These are phyloP conservation scores for Mystacornis crossleyi DNA, from an alignment of 2,113 vertebrate species.

Conservation along the genomic window DNA sequence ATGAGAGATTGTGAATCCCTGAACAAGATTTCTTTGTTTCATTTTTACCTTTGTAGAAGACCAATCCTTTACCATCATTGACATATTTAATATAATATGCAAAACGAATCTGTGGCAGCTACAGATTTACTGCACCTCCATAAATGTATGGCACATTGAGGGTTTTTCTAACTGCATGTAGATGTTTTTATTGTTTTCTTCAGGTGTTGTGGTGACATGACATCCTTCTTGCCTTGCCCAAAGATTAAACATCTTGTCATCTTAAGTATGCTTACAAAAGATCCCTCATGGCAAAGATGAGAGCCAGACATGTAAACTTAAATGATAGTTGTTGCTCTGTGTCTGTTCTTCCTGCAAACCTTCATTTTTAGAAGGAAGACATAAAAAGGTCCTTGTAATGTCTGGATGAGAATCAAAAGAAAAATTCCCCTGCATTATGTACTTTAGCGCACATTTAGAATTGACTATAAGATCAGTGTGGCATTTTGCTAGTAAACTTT, in stretches of 20 bases:
- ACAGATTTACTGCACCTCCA: neutral
- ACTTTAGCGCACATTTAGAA: neutral
- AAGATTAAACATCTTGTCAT: conserved; percentile 39
- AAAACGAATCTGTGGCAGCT: neutral
- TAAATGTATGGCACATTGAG: neutral
- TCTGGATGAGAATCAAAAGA: conserved; percentile 44
- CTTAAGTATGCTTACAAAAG: conserved; percentile 30
- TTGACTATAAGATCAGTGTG: neutral
- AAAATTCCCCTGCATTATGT: neutral
- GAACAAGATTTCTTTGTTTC: neutral
- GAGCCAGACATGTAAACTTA: conserved; percentile 14
- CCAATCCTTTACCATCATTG: neutral
- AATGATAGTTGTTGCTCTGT: conserved; percentile 2
- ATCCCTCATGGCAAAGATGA: conserved; percentile 21
- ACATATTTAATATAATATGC: neutral
- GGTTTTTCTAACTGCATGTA: conserved; percentile 6
- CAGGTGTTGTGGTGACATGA: neutral
- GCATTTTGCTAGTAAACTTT: neutral
- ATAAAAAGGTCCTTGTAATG: neutral
- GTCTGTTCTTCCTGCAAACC: neutral
- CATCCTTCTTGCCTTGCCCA: neutral
- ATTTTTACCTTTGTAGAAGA: neutral
- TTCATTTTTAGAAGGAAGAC: neutral
- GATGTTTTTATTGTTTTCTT: conserved; percentile 30
- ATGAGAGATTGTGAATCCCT: neutral